phyloP scores from a whole-genome alignment of 2,888 invertebrate species.

The Spilosoma lubricipeda region DNA sequence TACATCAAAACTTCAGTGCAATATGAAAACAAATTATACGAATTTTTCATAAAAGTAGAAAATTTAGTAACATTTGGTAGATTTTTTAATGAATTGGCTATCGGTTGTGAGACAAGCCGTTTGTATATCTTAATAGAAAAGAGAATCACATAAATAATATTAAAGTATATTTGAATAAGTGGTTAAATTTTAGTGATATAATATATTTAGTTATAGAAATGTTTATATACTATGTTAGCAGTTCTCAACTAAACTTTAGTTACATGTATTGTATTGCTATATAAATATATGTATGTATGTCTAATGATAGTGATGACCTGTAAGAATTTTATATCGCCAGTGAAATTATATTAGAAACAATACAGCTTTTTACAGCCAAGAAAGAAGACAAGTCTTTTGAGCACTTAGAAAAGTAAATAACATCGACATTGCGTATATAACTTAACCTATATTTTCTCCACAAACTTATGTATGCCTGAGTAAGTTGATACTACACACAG shows the following conservation, averaged over 20 bases:
- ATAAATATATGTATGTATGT: background rate
- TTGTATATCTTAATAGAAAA: slow-evolving; percentile 2
- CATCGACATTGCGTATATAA: no score
- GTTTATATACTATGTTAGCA: slow-evolving; percentile 28
- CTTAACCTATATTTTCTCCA: no score
- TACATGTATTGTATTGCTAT: background rate
- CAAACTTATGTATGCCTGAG: no score
- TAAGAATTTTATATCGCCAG: background rate
- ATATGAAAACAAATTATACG: background rate
- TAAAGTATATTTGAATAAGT: slow-evolving; percentile 33
- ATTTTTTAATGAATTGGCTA: slow-evolving; percentile 13
- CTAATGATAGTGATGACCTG: background rate
- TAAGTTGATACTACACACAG: no score
- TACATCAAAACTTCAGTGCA: background rate
- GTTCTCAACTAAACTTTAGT: slow-evolving; percentile 23
- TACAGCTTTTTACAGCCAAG: no score
- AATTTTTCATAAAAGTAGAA: background rate
- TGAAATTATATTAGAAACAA: no score
- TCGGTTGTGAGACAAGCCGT: slow-evolving; percentile 23
- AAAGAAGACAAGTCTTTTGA: no score
- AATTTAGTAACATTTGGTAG: slow-evolving; percentile 23
- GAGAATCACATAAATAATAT: slow-evolving; percentile 16
- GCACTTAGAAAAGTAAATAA: no score
- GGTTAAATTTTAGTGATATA: slow-evolving; percentile 38
- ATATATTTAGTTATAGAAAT: slow-evolving; percentile 26